Percentiles rank a stretch among this genome's conserved stretches.
phyloP scores from a whole-genome alignment of 1,140 invertebrate genomes.

The Atta texana region DNA sequence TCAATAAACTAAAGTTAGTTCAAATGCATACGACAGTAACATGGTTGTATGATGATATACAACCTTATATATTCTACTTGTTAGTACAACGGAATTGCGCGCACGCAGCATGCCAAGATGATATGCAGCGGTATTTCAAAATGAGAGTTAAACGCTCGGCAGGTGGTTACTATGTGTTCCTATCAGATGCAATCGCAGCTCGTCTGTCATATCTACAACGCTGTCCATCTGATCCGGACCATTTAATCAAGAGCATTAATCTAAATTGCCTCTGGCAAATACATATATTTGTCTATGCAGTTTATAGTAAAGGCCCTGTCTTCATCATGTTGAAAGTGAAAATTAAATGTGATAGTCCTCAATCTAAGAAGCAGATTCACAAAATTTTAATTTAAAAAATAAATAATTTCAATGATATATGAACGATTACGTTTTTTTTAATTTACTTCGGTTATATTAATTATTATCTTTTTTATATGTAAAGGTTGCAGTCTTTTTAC shows the following conservation, averaged over 20 bases:
- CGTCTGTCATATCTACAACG: constrained; percentile 39
- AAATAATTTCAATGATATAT: not conserved
- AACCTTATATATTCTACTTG: constrained; percentile 16
- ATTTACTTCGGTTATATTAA: not conserved
- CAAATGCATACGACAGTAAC: constrained; percentile 23
- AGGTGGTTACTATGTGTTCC: constrained; percentile 43
- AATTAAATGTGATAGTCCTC: not conserved
- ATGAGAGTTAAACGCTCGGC: constrained; percentile 51
- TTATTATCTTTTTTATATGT: not conserved
- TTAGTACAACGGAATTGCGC: constrained; percentile 30
- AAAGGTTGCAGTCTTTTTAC: not conserved
- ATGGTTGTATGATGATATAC: constrained; percentile 41
- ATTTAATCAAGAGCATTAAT: constrained; percentile 37
- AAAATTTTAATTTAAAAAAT: not conserved
- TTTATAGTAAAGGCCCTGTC: not conserved
- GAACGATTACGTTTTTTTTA: not conserved
- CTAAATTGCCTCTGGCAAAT: constrained; percentile 28
- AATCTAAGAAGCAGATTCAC: not conserved
- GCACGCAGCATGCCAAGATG: constrained; percentile 45
- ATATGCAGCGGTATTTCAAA: constrained; percentile 45
- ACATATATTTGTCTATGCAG: not conserved
- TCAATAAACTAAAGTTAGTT: not conserved
- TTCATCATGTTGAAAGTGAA: not conserved
- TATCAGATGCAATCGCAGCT: constrained; percentile 45
- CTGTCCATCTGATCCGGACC: constrained; percentile 30